phyloP scores from a whole-genome alignment of 1,140 invertebrate genomes.

The Drosophila varians region DNA sequence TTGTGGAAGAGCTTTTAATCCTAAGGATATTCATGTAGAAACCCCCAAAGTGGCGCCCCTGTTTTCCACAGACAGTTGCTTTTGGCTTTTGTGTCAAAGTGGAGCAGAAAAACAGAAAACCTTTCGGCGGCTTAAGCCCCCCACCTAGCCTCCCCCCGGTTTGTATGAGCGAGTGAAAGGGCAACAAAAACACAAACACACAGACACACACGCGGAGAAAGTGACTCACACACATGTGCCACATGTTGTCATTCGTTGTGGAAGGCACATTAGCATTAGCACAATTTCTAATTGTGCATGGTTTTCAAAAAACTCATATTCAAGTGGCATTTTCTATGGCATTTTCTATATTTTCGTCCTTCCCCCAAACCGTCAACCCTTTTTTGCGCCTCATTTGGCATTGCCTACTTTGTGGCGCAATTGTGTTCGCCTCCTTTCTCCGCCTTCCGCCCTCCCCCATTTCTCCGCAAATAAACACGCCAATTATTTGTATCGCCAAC shows the following conservation, averaged over 20 bases:
- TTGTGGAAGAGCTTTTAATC: no score
- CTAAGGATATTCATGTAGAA: background rate
- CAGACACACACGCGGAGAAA: conserved; percentile 2
- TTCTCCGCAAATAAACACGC: conserved; percentile 58
- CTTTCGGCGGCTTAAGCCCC: conserved; percentile 15
- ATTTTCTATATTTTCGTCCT: no score
- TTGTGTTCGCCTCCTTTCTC: conserved; percentile 2
- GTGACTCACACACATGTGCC: background rate
- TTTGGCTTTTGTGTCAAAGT: conserved; percentile 35
- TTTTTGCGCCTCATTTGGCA: background rate
- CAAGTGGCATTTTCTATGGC: conserved; percentile 14
- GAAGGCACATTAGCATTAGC: conserved; percentile 14
- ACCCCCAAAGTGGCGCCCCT: background rate
- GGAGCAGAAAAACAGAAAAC: conserved; percentile 21
- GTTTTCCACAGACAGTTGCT: conserved; percentile 19
- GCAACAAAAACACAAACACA: background rate
- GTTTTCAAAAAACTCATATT: conserved; percentile 25
- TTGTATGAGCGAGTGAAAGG: conserved; percentile 26
- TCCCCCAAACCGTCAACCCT: background rate
- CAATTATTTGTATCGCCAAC: conserved; percentile 59
- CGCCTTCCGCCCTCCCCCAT: conserved; percentile 10
- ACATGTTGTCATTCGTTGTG: conserved; percentile 13
- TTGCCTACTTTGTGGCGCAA: conserved; percentile 42
- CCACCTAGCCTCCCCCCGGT: no score
- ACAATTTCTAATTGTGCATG: conserved; percentile 42